Evolutionary conservation across 2,113 vertebrate species (phyloP), one percentile per base, ranked within the genome.

Genomic region (Rhabdomys dilectus): DNA sequence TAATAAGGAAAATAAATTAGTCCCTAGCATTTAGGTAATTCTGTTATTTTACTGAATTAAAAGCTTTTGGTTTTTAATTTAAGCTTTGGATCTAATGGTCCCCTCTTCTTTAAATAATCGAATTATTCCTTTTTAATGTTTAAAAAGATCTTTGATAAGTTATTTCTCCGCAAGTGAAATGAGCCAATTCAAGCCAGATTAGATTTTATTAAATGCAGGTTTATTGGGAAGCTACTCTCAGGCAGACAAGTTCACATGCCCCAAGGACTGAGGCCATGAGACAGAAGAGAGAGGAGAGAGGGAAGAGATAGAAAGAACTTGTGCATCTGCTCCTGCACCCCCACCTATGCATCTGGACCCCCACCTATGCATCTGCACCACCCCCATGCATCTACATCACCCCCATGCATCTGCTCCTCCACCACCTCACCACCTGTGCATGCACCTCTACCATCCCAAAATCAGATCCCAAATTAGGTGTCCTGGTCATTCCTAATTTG

Each of bases 61-160:
- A 96, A 88, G 34, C 51, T 78, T 82, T 92, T 72, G 60, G n/a
- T 88, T 95, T 96, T 84, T 88, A 96, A 95, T 66, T 93, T 91
- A 94, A 73, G 68, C 56, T 93, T 95, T 91, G 91, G 6, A 45
- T 78, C 39, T 84, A 93, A 95, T 62, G 34, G 93, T 72, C 1
- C 10, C 19, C 0, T 94, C 45, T n/a, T 70, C 62, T 95, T 58
- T 66, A 95, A 85, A 87, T 91, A 93, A 91, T n/a, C 13, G 56
- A 82, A 94, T 81, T 89, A 95, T 89, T 82, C 56, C 87, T 36
- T 90, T 36, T 72, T 94, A 94, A 88, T 68, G 95, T 90, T 90
- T 31, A 94, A 76, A 45, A 95, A 96, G 92, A 89, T 29, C 51
- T 95, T 68, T 68, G 66, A 68, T 68, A 68, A 68, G 66, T 68